phyloP scores from a whole-genome alignment of 2,888 invertebrate genomes.

The Ariolimax columbianus region DNA sequence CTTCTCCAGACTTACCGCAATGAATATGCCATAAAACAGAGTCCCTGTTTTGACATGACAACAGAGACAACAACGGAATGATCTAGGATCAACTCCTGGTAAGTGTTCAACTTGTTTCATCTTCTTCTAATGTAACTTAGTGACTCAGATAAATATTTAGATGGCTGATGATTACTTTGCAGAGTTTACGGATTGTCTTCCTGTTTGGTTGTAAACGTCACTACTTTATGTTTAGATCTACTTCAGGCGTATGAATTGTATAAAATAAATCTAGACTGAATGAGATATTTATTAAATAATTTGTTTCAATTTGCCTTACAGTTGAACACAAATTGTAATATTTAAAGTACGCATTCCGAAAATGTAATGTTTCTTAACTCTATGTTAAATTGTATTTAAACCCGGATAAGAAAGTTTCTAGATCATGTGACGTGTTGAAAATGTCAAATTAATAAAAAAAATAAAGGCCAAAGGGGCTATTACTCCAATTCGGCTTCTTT shows the following conservation, averaged over 20 bases:
- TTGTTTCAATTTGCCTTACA: too few species aligned
- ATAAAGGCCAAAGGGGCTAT: too few species aligned
- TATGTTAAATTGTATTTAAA: too few species aligned
- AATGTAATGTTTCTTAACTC: too few species aligned
- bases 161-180: background rate
- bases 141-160: too few species aligned
- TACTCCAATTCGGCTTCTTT: too few species aligned
- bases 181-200: background rate
- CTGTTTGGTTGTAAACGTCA: slow-evolving; percentile 9
- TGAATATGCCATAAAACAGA: slow-evolving; percentile 66
- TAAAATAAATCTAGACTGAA: background rate
- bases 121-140: background rate
- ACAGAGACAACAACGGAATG: slow-evolving; percentile 71
- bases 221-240: background rate
- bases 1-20: slow-evolving; percentile 61
- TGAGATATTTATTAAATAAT: too few species aligned
- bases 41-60: slow-evolving; percentile 73
- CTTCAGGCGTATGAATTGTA: background rate
- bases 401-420: too few species aligned
- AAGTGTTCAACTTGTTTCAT: slow-evolving; percentile 29
- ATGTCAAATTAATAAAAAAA: too few species aligned
- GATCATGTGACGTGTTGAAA: too few species aligned
- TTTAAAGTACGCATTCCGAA: too few species aligned
- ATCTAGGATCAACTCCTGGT: slow-evolving; percentile 39
- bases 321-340: too few species aligned